phyloP scores from a whole-genome alignment of 2,113 vertebrate species.

The Dicaeum eximium region DNA sequence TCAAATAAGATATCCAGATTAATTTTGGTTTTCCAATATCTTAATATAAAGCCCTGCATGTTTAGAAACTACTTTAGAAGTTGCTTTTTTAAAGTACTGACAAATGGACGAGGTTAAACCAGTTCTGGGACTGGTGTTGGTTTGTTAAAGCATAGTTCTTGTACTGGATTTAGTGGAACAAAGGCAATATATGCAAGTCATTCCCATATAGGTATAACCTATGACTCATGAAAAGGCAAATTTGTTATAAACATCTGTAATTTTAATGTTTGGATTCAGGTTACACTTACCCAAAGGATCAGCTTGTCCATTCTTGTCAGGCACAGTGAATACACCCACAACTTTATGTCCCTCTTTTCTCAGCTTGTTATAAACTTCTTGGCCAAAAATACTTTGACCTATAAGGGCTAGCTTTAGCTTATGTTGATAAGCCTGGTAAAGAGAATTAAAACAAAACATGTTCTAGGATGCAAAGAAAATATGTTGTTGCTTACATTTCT shows the following conservation, averaged over 20 bases:
- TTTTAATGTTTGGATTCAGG: background rate
- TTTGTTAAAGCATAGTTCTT: background rate
- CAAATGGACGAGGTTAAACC: background rate
- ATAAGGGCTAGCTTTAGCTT: constrained; percentile 93
- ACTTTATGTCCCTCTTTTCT: constrained; percentile 90
- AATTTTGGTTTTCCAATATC: background rate
- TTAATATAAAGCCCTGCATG: background rate
- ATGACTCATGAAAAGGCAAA: background rate
- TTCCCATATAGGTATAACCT: background rate
- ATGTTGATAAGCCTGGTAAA: constrained; percentile 82
- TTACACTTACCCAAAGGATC: constrained; percentile 91
- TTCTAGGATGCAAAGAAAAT: background rate
- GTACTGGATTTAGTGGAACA: background rate
- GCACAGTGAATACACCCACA: constrained; percentile 96
- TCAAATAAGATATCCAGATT: background rate
- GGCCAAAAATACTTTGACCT: constrained; percentile 96
- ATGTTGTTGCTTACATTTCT: background rate
- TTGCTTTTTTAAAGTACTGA: background rate
- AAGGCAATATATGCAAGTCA: background rate
- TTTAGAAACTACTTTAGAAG: background rate
- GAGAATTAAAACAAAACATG: background rate
- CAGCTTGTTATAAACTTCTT: constrained; percentile 92
- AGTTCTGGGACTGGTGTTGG: background rate
- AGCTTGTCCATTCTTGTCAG: constrained; percentile 94
- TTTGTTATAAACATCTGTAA: background rate